A percentile compares a stretch with the other conserved stretches of the same genome.
phyloP scores from a whole-genome alignment of 35 echinoderm and acorn worm genomes.

The Stichopus chloronotus region DNA sequence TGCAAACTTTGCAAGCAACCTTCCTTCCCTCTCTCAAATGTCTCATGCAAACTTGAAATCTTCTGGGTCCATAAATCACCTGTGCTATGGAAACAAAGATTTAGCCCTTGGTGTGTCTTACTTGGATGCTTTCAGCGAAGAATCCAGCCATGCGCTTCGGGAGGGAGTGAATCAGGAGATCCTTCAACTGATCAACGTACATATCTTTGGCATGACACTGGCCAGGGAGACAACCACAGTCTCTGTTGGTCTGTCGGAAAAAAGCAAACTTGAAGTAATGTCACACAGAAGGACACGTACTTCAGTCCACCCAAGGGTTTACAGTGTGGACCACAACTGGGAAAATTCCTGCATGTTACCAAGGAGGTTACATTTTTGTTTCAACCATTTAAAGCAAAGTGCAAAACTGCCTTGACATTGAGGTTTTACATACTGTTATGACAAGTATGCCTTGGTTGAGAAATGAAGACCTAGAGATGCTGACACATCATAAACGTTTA shows the following conservation, averaged over 20 bases:
- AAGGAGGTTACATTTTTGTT: not conserved
- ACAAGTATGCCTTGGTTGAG: no score
- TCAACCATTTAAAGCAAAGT: not conserved
- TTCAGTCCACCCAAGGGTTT: not conserved
- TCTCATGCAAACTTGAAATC: no score
- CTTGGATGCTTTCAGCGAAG: conserved; percentile 89
- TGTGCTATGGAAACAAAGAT: no score
- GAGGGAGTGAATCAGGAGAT: conserved; percentile 62
- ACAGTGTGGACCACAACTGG: not conserved
- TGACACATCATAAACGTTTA: no score
- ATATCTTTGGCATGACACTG: conserved; percentile 86
- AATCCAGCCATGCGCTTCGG: conserved; percentile 88
- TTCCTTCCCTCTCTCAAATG: no score
- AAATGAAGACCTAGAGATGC: no score
- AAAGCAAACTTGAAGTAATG: not conserved
- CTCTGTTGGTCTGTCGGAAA: not conserved
- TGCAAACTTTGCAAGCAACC: no score
- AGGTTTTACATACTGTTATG: no score
- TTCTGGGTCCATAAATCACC: no score
- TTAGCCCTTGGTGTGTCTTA: conserved; percentile 8
- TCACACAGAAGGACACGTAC: not conserved
- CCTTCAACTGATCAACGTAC: conserved; percentile 88
- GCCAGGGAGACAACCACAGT: not conserved
- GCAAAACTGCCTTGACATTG: no score
- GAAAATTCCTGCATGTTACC: not conserved